phyloP scores from a whole-genome alignment of 2,888 invertebrate species.

The Tetragonisca angustula region DNA sequence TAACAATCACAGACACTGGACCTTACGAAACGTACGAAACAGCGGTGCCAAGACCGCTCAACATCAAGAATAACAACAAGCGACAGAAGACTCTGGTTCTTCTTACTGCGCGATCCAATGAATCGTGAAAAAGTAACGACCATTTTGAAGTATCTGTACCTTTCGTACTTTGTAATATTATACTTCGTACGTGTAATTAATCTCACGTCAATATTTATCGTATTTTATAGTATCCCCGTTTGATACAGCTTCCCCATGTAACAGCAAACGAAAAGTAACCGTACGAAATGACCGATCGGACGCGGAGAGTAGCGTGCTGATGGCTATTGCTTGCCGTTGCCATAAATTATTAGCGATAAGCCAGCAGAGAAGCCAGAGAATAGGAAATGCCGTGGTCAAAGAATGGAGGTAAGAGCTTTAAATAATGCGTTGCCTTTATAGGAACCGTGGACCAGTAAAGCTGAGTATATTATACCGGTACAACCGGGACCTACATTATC shows the following conservation, averaged over 20 bases:
- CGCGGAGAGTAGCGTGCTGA: constrained; percentile 65
- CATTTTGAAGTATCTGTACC: not conserved
- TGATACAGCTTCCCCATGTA: not conserved
- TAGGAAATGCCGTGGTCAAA: constrained; percentile 76
- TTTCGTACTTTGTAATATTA: not conserved
- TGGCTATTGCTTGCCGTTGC: constrained; percentile 74
- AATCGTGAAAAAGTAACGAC: not conserved
- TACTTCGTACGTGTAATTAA: not conserved
- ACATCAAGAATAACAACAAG: not conserved
- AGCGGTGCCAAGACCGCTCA: too few species aligned
- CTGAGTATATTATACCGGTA: constrained; percentile 72
- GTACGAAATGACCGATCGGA: constrained; percentile 64
- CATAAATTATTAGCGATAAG: constrained; percentile 79
- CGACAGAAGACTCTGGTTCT: not conserved
- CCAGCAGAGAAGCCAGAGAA: constrained; percentile 67
- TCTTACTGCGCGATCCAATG: not conserved
- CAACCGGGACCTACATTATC: constrained; percentile 75
- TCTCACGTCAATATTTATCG: not conserved
- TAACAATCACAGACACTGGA: constrained; percentile 22
- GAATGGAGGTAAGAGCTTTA: constrained; percentile 78
- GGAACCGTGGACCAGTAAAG: constrained; percentile 65
- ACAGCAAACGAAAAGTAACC: not conserved
- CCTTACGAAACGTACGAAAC: too few species aligned
- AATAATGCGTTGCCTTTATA: constrained; percentile 79
- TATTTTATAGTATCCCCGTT: not conserved